These are phyloP conservation scores for Alauda arvensis DNA, from an alignment of 2,797 vertebrate species.

Conservation along the genomic window DNA sequence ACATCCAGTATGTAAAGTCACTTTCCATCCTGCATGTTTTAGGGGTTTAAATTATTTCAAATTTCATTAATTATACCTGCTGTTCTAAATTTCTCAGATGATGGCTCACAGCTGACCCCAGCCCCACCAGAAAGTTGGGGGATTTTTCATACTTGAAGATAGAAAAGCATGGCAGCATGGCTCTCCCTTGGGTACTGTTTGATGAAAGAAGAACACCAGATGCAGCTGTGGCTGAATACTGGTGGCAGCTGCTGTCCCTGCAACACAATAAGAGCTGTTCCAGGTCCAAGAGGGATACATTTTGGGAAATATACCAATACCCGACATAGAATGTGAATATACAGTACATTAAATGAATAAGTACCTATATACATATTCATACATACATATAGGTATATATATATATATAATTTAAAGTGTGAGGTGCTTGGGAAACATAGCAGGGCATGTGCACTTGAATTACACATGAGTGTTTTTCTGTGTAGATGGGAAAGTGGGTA, in stretches of 20 bases:
- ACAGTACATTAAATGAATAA: background rate
- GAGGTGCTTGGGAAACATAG: background rate
- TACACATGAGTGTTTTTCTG: fast-evolving
- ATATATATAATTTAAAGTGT: background rate
- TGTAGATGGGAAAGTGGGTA: background rate
- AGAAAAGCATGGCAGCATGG: background rate
- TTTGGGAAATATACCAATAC: background rate
- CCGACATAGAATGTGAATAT: background rate
- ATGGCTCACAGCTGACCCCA: background rate
- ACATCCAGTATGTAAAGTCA: background rate
- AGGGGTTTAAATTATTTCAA: background rate
- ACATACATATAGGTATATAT: background rate
- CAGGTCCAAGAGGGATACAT: background rate
- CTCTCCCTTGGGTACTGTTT: background rate
- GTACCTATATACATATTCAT: background rate
- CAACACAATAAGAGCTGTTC: background rate
- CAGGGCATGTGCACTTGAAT: background rate
- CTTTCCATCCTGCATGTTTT: background rate
- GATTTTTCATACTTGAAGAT: background rate
- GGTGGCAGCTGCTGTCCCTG: background rate
- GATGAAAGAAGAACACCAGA: background rate
- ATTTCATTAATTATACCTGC: background rate
- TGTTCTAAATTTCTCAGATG: background rate
- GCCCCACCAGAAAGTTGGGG: background rate
- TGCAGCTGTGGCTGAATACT: background rate